Evolutionary conservation across 2,888 invertebrate species (phyloP).

Genomic region (Galerucella nymphaeae): DNA sequence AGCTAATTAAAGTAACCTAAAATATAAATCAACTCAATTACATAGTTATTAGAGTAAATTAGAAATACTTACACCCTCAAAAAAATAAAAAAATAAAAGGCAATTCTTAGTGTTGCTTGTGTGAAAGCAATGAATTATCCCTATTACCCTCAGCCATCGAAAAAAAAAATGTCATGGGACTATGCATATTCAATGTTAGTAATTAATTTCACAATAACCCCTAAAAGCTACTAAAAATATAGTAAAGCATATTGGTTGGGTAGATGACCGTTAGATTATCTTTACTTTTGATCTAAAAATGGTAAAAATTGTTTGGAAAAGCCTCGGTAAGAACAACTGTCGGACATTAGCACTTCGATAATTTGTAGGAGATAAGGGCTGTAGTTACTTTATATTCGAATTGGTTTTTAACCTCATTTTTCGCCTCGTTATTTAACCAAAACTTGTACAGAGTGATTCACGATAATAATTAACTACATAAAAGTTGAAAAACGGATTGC

Average conservation of each 20-base stretch:
- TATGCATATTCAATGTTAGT: conserved; percentile 47
- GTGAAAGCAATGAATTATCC: conserved; percentile 31
- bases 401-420: conserved; percentile 54
- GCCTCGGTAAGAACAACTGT: conserved; percentile 53
- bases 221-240: conserved; percentile 33
- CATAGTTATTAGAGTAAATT: not conserved
- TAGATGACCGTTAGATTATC: conserved; percentile 59
- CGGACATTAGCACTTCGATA: conserved; percentile 56
- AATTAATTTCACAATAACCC: conserved; percentile 55
- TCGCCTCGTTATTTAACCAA: conserved; percentile 47
- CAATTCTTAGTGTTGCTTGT: conserved; percentile 16
- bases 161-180: conserved; percentile 48
- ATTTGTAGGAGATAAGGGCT: conserved; percentile 52
- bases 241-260: conserved; percentile 40
- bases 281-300: conserved; percentile 57
- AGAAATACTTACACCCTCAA: not conserved
- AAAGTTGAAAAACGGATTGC: too few species aligned
- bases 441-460: not conserved
- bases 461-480: not conserved
- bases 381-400: conserved; percentile 54
- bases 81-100: not conserved
- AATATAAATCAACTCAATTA: conserved; percentile 10
- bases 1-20: not conserved
- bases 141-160: conserved; percentile 38
- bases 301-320: conserved; percentile 55